Conservation (phyloP, 2,888 invertebrate species). For the Rotaria sp. region DNA sequence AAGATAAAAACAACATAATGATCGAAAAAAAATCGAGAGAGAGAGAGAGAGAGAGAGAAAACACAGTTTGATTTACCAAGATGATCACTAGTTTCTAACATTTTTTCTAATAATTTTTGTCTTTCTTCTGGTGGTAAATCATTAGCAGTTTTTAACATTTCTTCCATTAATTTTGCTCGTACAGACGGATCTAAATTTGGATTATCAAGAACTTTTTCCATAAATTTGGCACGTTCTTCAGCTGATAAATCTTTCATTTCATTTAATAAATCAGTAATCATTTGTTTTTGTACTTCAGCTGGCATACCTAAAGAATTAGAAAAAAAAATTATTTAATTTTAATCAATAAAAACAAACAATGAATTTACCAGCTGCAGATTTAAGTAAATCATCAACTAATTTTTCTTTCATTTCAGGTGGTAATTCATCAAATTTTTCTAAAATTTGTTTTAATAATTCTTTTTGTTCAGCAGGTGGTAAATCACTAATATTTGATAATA, state of each 20-base stretch:
- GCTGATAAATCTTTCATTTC: slow-evolving; percentile 2
- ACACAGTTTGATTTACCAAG: neutral
- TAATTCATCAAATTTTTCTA: slow-evolving; percentile 27
- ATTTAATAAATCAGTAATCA: neutral
- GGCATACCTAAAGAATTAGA: neutral
- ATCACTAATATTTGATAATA: neutral
- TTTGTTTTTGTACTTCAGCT: neutral
- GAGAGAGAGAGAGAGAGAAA: neutral
- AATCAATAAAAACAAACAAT: neutral
- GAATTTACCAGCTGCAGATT: neutral
- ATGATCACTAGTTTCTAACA: slow-evolving; percentile 8
- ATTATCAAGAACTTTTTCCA: slow-evolving; percentile 2
- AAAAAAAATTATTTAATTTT: neutral
- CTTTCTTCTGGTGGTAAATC: slow-evolving; percentile 16
- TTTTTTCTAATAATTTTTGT: neutral
- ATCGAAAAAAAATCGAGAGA: too few species aligned
- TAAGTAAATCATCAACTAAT: slow-evolving; percentile 15
- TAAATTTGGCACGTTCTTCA: slow-evolving; percentile 4
- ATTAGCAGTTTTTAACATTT: neutral
- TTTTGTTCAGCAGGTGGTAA: neutral
- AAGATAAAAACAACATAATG: too few species aligned
- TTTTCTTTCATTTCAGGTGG: neutral
- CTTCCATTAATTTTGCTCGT: slow-evolving; percentile 28
- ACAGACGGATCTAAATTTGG: slow-evolving; percentile 23
- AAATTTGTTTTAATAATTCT: slow-evolving; percentile 24